Base-by-base conservation (phyloP, 2,797 vertebrate genomes). In the Manis javanica region DNA sequence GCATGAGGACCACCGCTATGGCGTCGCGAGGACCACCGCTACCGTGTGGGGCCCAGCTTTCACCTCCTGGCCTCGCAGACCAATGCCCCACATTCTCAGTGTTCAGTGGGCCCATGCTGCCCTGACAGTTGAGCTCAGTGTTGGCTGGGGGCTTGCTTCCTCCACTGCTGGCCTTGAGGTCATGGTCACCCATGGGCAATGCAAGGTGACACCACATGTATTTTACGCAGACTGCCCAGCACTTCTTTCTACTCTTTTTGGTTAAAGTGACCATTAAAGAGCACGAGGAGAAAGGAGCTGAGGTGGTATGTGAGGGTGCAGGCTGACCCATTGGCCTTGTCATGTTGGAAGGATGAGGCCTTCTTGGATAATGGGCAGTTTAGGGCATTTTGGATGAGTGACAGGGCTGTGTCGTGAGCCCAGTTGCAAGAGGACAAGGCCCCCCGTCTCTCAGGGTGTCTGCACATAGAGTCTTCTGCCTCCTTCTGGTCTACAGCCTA, bases 51-150 rank as follows among this genome's bases (percentile, higher is more conserved):
- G 19, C n/a, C 13, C n/a, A 2, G 1, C 10, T 24, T 18, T 10
- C 1, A 1, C 29, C 5, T 29, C 21, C 39, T 31, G 39, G 46
- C 66, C 23, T 51, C 31, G 1, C 37, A 15, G 82, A 71, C 37
- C 0, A 49, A 26, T 2, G 23, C 1, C n/a, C 34, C 7, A 1
- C 1, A 2, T 5, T n/a, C 53, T 46, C 15, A 0, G 26, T 3
- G 1, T 21, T 13, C 1, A 0, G 4, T 0, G 10, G 49, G 9
- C 7, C 49, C 53, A 7, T 0, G 5, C 1, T 4, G 42, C 31
- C 16, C 24, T 3, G 8, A 0, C 34, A 1, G 0, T 15, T 37
- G 34, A 7, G 16, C 29, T 39, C 37, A 9, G 34, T 42, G 53
- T 71, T 19, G 49, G 42, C 53, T 2, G 24, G 2, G 18, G 31